These are phyloP conservation scores for Zaprionus inermis DNA, from an alignment of 1,140 invertebrate genomes.

Conservation along the genomic window DNA sequence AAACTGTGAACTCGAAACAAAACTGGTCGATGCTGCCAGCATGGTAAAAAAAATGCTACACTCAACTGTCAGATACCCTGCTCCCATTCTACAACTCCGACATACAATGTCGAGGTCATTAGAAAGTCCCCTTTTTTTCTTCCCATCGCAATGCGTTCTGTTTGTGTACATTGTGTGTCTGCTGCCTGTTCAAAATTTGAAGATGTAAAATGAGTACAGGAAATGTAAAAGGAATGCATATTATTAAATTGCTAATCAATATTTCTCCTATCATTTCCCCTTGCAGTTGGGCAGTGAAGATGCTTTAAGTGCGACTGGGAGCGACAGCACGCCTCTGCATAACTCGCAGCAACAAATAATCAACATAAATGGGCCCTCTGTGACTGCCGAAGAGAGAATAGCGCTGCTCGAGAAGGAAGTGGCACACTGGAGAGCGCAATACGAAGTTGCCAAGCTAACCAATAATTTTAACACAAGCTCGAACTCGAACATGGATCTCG, in stretches of 20 bases:
- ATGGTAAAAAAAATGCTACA: slow-evolving; percentile 55
- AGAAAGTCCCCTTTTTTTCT: too few species aligned
- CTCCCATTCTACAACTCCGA: not conserved
- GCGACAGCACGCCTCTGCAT: slow-evolving; percentile 77
- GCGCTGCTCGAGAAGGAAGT: slow-evolving; percentile 86
- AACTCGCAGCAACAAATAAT: slow-evolving; percentile 48
- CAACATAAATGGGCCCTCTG: slow-evolving; percentile 31
- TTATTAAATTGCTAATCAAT: not conserved
- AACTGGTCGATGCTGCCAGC: slow-evolving; percentile 80
- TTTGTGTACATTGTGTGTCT: not conserved
- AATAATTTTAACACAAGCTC: slow-evolving; percentile 68
- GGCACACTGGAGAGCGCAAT: slow-evolving; percentile 86
- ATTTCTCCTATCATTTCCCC: not conserved
- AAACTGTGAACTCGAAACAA: slow-evolving; percentile 84
- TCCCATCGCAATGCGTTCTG: too few species aligned
- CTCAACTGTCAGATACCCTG: not conserved
- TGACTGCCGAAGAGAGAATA: slow-evolving; percentile 72
- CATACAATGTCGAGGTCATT: not conserved
- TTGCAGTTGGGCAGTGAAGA: slow-evolving; percentile 87
- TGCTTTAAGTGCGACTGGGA: slow-evolving; percentile 85
- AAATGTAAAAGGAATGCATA: not conserved
- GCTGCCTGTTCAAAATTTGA: not conserved
- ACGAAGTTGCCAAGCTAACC: slow-evolving; percentile 85
- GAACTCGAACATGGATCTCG: slow-evolving; percentile 58
- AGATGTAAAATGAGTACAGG: not conserved